Conservation (phyloP, 2,113 vertebrate genomes). For the Bujurquina vittata region DNA sequence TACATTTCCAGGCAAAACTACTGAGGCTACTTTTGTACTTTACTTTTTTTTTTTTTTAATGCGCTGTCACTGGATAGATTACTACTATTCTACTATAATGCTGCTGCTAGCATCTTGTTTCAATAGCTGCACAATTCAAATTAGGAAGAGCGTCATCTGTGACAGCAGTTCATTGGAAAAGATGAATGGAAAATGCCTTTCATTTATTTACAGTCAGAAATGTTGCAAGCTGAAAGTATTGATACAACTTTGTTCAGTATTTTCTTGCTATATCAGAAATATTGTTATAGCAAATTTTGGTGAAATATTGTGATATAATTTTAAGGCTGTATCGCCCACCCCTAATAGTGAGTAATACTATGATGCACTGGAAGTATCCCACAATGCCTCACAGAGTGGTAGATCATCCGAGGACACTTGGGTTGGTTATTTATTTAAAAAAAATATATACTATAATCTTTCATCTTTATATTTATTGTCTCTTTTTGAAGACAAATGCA, state of each 20-base stretch:
- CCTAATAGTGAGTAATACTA: not conserved
- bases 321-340: not conserved
- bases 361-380: too few relatives aligned
- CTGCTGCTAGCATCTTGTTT: not conserved
- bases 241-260: not conserved
- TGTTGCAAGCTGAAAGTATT: not conserved
- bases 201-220: not conserved
- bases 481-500: too few relatives aligned
- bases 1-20: not conserved
- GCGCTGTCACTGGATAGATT: not conserved
- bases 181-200: too few relatives aligned
- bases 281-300: not conserved
- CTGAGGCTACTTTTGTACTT: not conserved
- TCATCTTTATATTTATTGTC: too few relatives aligned
- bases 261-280: not conserved
- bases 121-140: not conserved
- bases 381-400: too few relatives aligned
- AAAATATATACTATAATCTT: too few relatives aligned
- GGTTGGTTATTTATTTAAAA: too few relatives aligned
- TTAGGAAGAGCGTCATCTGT: not conserved
- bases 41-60: not conserved
- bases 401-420: too few relatives aligned
- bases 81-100: not conserved
- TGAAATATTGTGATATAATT: not conserved
- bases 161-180: too few relatives aligned